Conservation (phyloP, 2,888 invertebrate genomes). For the Cordilura impudica region DNA sequence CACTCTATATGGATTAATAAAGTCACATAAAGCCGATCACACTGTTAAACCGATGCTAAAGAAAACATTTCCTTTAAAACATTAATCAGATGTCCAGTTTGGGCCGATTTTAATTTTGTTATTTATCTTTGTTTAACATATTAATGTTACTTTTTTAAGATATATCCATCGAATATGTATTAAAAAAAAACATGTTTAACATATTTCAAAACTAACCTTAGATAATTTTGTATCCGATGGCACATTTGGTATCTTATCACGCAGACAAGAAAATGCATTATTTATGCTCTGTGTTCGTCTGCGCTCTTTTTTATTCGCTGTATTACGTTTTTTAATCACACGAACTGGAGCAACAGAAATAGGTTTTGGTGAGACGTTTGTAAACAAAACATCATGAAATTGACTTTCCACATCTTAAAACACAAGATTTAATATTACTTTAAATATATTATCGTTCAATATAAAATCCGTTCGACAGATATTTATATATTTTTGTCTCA, state of each 20-base stretch:
- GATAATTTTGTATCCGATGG: slow-evolving; percentile 97
- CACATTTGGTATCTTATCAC: slow-evolving; percentile 97
- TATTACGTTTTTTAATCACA: slow-evolving; percentile 86
- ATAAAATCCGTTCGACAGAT: background rate
- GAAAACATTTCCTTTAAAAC: no score
- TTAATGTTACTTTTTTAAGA: no score
- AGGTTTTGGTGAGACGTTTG: slow-evolving; percentile 68
- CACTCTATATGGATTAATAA: no score
- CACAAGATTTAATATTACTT: slow-evolving; percentile 32
- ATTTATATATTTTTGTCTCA: background rate
- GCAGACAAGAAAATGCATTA: slow-evolving; percentile 93
- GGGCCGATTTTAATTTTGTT: no score
- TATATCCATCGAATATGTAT: no score
- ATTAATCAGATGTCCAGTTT: no score
- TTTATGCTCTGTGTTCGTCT: slow-evolving; percentile 95
- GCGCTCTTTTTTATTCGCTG: slow-evolving; percentile 96
- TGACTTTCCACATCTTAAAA: slow-evolving; percentile 69
- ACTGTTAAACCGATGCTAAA: no score
- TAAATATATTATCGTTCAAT: background rate
- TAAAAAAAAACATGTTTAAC: background rate
- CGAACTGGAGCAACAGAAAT: slow-evolving; percentile 75
- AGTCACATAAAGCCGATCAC: no score
- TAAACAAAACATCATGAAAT: slow-evolving; percentile 69
- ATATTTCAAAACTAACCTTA: slow-evolving; percentile 83
- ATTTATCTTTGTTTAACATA: no score